phyloP scores from a whole-genome alignment of 1,140 invertebrate genomes.

The Lamellibrachia luymesi region DNA sequence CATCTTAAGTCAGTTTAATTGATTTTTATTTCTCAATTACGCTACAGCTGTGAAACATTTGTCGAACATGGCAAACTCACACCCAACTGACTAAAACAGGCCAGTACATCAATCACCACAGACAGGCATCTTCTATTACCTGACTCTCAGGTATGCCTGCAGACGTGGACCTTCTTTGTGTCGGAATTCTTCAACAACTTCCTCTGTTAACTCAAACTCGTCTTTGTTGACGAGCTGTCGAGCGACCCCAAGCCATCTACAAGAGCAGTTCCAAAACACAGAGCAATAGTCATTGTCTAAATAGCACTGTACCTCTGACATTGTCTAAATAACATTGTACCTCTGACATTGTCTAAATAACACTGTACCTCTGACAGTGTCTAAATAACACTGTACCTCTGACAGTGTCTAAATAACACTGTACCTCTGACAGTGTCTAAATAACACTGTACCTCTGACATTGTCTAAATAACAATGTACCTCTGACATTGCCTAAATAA shows the following conservation, averaged over 20 bases:
- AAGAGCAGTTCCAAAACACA: background rate
- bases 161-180: constrained; percentile 24
- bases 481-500: too few species aligned
- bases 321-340: background rate
- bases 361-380: background rate
- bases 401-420: background rate
- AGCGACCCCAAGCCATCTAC: constrained; percentile 19
- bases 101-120: background rate
- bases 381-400: background rate
- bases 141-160: constrained; percentile 20
- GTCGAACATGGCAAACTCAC: background rate
- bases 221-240: constrained; percentile 14
- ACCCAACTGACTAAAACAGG: background rate
- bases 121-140: background rate
- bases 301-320: background rate
- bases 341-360: background rate
- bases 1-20: background rate
- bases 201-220: constrained; percentile 24
- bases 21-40: background rate
- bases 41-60: background rate
- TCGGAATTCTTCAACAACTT: constrained; percentile 23
- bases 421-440: too few species aligned
- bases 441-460: too few species aligned
- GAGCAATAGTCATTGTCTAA: background rate
- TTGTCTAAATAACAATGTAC: too few species aligned